Conservation (phyloP, 2,888 invertebrate genomes). For the Chouioia cunea region DNA sequence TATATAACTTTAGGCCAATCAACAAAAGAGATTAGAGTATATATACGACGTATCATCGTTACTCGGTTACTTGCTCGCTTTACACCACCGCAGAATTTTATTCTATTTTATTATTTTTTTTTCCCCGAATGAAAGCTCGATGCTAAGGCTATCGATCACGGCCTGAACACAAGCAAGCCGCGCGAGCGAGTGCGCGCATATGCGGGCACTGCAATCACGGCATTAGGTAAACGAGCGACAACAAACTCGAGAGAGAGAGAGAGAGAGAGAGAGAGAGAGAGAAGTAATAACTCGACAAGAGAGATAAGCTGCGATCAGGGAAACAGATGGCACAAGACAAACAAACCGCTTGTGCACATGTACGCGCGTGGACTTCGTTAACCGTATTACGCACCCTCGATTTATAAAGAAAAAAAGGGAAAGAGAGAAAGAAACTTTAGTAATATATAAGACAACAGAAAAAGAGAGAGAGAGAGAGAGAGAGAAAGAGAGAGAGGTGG, state of each 20-base stretch:
- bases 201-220: not conserved
- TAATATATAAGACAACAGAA: conserved; percentile 40
- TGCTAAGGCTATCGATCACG: too few species aligned
- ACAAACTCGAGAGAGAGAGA: conserved; percentile 15
- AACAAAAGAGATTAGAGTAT: too few species aligned
- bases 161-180: too few species aligned
- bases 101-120: too few species aligned
- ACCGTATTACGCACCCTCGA: conserved; percentile 30
- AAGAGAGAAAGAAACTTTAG: conserved; percentile 35
- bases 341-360: conserved; percentile 19
- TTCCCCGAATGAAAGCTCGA: too few species aligned
- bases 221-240: not conserved
- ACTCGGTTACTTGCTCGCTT: too few species aligned
- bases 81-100: too few species aligned
- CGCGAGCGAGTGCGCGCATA: too few species aligned
- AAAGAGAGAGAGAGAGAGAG: too few species aligned
- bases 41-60: too few species aligned
- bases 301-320: conserved; percentile 8
- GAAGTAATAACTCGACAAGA: conserved; percentile 6
- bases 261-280: conserved; percentile 24
- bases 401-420: not conserved
- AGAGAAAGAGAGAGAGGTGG: conserved; percentile 5
- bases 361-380: conserved; percentile 32
- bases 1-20: too few species aligned
- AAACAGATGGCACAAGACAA: conserved; percentile 43